Evolutionary conservation across 2,888 invertebrate species (phyloP).

Genomic region (Meghimatium bilineatum): DNA sequence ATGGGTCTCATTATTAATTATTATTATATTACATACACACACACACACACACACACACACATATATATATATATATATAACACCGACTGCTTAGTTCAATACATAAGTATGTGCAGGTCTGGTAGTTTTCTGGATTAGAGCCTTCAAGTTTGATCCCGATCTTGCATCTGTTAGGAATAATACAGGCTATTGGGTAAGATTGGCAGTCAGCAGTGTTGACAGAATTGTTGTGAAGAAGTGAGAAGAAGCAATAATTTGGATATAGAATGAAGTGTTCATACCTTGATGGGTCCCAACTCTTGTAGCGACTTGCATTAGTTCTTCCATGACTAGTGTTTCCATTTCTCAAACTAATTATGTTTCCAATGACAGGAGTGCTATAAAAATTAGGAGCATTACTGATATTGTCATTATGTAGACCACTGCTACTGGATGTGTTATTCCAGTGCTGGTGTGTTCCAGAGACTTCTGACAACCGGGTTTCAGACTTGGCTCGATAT

Average conservation of each 20-base stretch:
- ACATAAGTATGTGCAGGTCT: no score
- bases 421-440: conserved; percentile 19
- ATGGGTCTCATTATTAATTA: no score
- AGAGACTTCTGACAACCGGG: conserved; percentile 42
- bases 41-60: no score
- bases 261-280: conserved; percentile 64
- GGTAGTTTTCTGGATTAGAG: no score
- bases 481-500: conserved; percentile 53
- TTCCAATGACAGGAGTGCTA: background rate
- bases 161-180: no score
- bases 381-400: background rate
- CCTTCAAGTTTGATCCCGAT: no score
- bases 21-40: no score
- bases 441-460: background rate
- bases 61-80: no score
- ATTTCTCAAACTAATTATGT: background rate
- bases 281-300: conserved; percentile 52
- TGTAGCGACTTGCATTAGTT: conserved; percentile 36
- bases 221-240: no score
- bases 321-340: conserved; percentile 39
- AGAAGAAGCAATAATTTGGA: conserved; percentile 67
- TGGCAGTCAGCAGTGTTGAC: no score
- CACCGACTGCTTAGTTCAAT: no score
- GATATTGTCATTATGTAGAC: background rate
- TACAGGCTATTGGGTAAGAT: no score